phyloP scores from a whole-genome alignment of 2,888 invertebrate species.

The Branchipolynoe longqiensis region DNA sequence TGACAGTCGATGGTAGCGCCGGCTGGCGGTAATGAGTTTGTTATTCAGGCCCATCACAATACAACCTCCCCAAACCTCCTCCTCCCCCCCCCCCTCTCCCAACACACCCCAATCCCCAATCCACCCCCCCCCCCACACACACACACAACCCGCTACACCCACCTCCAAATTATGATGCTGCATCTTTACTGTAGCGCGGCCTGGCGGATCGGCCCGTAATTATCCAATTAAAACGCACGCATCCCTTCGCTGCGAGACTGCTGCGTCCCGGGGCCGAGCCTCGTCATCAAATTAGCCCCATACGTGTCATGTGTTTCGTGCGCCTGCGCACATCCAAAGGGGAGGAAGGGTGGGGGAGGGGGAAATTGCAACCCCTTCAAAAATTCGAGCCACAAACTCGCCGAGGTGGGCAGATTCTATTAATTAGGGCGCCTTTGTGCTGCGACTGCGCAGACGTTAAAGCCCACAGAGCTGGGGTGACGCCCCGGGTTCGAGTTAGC shows the following conservation, averaged over 20 bases:
- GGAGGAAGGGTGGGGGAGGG: too few species aligned
- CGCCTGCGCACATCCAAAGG: not conserved
- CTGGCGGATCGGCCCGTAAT: conserved; percentile 35
- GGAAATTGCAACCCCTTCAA: conserved; percentile 51
- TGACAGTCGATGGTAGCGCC: not conserved
- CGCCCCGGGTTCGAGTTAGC: too few species aligned
- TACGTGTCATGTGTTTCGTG: conserved; percentile 32
- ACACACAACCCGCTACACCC: too few species aligned
- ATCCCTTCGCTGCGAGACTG: conserved; percentile 38
- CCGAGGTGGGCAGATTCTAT: conserved; percentile 48
- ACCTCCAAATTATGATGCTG: conserved; percentile 17
- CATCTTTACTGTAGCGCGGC: conserved; percentile 13
- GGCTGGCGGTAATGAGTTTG: conserved; percentile 28
- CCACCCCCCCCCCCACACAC: too few species aligned
- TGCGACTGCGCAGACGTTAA: conserved; percentile 31
- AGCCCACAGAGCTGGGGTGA: too few species aligned
- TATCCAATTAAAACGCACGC: conserved; percentile 52
- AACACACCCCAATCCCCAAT: too few species aligned
- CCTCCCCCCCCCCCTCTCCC: too few species aligned
- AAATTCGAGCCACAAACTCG: conserved; percentile 51
- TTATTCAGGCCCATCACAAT: conserved; percentile 40
- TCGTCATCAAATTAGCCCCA: conserved; percentile 41
- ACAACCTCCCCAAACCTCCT: not conserved
- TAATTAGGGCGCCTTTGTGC: conserved; percentile 50
- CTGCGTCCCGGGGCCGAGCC: not conserved